A percentile compares a stretch with the other conserved stretches of the same genome.
Conservation (phyloP, 2,888 invertebrate genomes). For the Atherix ibis region DNA sequence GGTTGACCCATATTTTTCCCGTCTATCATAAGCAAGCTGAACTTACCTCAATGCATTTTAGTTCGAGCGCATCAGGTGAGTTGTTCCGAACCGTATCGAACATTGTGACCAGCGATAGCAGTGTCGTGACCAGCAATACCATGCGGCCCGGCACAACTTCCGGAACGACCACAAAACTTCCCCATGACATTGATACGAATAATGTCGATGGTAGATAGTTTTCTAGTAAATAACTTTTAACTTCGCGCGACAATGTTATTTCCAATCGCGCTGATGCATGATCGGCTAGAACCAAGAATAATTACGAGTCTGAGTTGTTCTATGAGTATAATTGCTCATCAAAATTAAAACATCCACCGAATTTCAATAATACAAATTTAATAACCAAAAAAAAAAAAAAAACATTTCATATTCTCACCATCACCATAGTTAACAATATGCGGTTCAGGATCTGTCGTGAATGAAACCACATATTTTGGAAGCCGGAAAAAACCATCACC, state of each 20-base stretch:
- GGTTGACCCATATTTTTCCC: too few species aligned
- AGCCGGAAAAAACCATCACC: constrained; percentile 39
- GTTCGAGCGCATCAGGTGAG: constrained; percentile 44
- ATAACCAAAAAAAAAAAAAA: too few species aligned
- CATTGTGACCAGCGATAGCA: constrained; percentile 47
- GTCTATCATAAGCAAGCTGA: too few species aligned
- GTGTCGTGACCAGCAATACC: constrained; percentile 43
- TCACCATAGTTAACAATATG: constrained; percentile 46
- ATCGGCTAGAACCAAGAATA: constrained; percentile 37
- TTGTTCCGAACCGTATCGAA: constrained; percentile 50
- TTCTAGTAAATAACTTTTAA: constrained; percentile 44
- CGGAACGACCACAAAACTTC: constrained; percentile 48
- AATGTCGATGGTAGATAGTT: constrained; percentile 47
- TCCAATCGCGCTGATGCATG: constrained; percentile 44
- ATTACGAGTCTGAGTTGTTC: too few species aligned
- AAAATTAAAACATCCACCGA: too few species aligned
- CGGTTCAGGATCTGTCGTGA: constrained; percentile 42
- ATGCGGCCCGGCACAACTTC: constrained; percentile 49
- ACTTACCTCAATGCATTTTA: constrained; percentile 41
- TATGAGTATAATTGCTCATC: too few species aligned
- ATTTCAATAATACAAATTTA: background rate
- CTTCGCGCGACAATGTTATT: constrained; percentile 43
- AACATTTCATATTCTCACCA: constrained; percentile 37
- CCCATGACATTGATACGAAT: constrained; percentile 51
- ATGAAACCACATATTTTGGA: constrained; percentile 47